These are phyloP conservation scores for Umimayanthus chanpuru DNA, from an alignment of 92 coral and sea anemone genomes.

Conservation along the genomic window DNA sequence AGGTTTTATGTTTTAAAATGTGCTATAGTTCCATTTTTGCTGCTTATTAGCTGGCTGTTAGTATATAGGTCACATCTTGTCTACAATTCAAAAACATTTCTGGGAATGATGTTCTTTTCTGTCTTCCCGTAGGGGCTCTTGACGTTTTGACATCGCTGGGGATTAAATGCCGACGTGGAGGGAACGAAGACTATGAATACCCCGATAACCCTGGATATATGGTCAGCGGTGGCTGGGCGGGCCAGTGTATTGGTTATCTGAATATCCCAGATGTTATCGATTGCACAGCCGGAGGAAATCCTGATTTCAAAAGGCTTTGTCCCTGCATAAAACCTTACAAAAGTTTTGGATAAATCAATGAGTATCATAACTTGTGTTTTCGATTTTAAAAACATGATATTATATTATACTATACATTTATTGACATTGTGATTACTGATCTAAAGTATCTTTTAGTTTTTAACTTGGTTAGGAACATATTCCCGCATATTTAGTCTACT, in stretches of 20 bases:
- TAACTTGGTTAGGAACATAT: no score
- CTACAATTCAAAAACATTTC: no score
- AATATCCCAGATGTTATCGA: neutral
- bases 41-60: no score
- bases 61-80: no score
- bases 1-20: no score
- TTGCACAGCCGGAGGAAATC: neutral
- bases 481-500: no score
- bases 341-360: neutral
- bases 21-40: no score
- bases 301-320: neutral
- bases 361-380: neutral
- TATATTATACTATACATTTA: no score
- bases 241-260: neutral
- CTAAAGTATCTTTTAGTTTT: no score
- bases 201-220: conserved; percentile 3
- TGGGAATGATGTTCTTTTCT: no score
- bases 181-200: neutral
- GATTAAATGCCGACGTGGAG: neutral
- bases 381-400: no score
- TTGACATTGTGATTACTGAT: no score
- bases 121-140: neutral
- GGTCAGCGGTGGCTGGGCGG: conserved; percentile 3
- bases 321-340: neutral
- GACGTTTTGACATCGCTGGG: neutral